Conservation (phyloP, 2,888 invertebrate species). For the Synanthedon tipuliformis region DNA sequence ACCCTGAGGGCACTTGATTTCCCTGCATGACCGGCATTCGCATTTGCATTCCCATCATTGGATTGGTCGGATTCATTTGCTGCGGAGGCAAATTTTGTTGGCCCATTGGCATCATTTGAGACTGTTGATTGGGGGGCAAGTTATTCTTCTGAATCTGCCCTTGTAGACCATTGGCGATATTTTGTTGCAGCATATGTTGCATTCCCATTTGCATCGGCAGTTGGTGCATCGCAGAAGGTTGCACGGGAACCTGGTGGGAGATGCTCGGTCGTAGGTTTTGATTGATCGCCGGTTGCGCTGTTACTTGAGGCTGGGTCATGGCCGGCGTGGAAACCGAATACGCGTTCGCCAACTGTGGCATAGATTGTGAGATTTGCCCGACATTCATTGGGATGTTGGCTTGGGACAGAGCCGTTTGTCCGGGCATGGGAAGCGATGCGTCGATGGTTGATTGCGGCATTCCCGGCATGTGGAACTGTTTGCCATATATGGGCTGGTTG, state of each 20-base stretch:
- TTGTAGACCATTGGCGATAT: slow-evolving; percentile 29
- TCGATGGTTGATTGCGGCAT: slow-evolving; percentile 45
- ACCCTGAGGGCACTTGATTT: slow-evolving; percentile 39
- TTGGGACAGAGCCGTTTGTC: slow-evolving; percentile 48
- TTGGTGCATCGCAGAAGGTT: slow-evolving; percentile 57
- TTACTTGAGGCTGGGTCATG: slow-evolving; percentile 31
- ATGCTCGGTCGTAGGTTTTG: slow-evolving; percentile 41
- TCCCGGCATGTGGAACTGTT: slow-evolving; percentile 65
- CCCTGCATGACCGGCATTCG: slow-evolving; percentile 47
- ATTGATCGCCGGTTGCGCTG: slow-evolving; percentile 30
- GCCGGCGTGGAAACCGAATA: slow-evolving; percentile 38
- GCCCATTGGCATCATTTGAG: slow-evolving; percentile 38
- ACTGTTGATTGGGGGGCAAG: slow-evolving; percentile 36
- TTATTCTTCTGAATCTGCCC: slow-evolving; percentile 35
- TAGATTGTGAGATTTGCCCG: slow-evolving; percentile 40
- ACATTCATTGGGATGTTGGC: slow-evolving; percentile 40
- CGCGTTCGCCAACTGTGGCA: slow-evolving; percentile 44
- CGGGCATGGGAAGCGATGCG: slow-evolving; percentile 29
- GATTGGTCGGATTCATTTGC: slow-evolving; percentile 38
- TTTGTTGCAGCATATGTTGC: slow-evolving; percentile 39
- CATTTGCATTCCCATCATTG: slow-evolving; percentile 51
- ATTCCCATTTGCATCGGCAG: slow-evolving; percentile 42
- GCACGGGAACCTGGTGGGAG: slow-evolving; percentile 37
- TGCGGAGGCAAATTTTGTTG: slow-evolving; percentile 34
- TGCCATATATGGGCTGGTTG: slow-evolving; percentile 62